A percentile compares a stretch with the other conserved stretches of the same genome.
phyloP scores from a whole-genome alignment of 2,797 vertebrate genomes.

The Salmo trutta region DNA sequence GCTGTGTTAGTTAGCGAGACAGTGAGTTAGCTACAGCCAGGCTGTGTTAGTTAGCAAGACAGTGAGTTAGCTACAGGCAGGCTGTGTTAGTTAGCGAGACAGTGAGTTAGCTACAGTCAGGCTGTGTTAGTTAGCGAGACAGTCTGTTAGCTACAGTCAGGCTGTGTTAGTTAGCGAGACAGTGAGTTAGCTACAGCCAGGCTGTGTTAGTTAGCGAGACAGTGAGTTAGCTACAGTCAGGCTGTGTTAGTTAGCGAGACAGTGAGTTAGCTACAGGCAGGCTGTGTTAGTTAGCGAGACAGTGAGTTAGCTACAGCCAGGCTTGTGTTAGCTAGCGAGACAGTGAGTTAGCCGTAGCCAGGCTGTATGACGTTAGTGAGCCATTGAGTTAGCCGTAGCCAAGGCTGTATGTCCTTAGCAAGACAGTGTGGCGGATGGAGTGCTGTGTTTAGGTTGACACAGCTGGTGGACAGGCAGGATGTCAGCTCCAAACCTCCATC shows the following conservation, averaged over 20 bases:
- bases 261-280: not conserved
- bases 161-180: not conserved
- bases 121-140: not conserved
- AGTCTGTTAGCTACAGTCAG: not conserved
- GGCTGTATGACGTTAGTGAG: not conserved
- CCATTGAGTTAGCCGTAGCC: not conserved
- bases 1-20: not conserved
- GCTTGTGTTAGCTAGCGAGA: not conserved
- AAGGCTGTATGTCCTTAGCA: not conserved
- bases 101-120: not conserved
- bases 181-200: not conserved
- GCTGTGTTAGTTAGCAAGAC: not conserved
- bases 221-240: not conserved
- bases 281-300: not conserved
- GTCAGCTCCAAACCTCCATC: constrained; percentile 72
- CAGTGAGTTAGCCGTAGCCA: not conserved
- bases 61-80: not conserved
- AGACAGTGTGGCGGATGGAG: constrained; percentile 31
- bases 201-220: not conserved
- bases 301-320: not conserved
- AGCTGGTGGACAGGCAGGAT: constrained; percentile 83
- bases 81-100: not conserved
- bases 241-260: not conserved
- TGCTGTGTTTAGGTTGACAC: constrained; percentile 80
- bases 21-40: not conserved